phyloP scores from a whole-genome alignment of 2,888 invertebrate species.

The Drosophila melanosoma region DNA sequence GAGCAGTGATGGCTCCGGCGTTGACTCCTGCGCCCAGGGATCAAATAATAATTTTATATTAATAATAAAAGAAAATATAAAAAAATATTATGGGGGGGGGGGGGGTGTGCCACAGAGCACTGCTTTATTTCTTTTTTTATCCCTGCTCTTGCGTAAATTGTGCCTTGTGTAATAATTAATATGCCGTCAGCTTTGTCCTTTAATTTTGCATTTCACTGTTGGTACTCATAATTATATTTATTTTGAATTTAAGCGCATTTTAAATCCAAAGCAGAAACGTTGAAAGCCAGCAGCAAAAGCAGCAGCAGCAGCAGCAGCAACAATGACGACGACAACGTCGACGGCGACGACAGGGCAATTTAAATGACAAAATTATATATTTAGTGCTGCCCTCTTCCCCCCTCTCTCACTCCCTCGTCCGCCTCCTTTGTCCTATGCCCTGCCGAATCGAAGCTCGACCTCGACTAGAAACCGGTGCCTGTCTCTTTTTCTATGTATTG shows the following conservation, averaged over 20 bases:
- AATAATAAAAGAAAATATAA: constrained; percentile 47
- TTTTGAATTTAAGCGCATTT: constrained; percentile 79
- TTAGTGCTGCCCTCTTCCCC: constrained; percentile 55
- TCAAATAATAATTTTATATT: constrained; percentile 77
- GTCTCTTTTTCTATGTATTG: constrained; percentile 76
- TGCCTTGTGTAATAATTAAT: constrained; percentile 79
- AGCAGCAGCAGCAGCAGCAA: constrained; percentile 1
- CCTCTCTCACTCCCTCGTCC: background rate
- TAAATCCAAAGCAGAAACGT: constrained; percentile 65
- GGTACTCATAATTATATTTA: constrained; percentile 81
- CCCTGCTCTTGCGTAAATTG: constrained; percentile 61
- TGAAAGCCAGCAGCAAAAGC: constrained; percentile 29
- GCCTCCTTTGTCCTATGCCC: background rate
- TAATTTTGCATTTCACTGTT: constrained; percentile 67
- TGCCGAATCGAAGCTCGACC: constrained; percentile 52
- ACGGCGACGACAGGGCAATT: constrained; percentile 59
- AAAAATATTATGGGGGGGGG: constrained; percentile 18
- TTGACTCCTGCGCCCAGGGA: constrained; percentile 30
- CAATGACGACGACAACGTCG: constrained; percentile 6
- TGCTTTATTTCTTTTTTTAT: constrained; percentile 17
- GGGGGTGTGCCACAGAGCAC: constrained; percentile 8
- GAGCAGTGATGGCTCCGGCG: background rate
- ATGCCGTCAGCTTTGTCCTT: constrained; percentile 65
- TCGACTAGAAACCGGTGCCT: constrained; percentile 66
- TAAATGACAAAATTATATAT: constrained; percentile 80